Evolutionary conservation across 2,797 vertebrate genomes (phyloP).

Genomic region (Gymnoscopelus microlampas): DNA sequence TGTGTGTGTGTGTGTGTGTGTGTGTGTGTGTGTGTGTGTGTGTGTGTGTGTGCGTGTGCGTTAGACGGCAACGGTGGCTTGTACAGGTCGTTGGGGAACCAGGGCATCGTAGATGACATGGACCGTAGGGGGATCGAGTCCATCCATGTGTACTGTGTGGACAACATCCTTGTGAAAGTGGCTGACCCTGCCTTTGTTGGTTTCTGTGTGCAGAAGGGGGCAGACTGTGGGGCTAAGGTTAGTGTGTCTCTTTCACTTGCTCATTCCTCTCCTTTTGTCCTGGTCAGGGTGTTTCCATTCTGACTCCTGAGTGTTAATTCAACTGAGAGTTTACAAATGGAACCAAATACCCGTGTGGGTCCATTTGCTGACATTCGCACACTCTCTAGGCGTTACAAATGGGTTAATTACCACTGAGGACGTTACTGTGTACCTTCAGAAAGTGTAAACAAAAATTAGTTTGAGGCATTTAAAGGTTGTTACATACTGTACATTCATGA

Average conservation of each 20-base stretch:
- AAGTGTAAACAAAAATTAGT: too few relatives aligned
- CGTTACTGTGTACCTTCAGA: too few relatives aligned
- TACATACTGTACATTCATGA: too few relatives aligned
- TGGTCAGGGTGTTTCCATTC: too few relatives aligned
- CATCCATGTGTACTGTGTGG: slow-evolving; percentile 96
- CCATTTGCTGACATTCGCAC: too few relatives aligned
- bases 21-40: slow-evolving; percentile 36
- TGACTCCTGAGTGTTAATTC: too few relatives aligned
- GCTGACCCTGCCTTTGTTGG: slow-evolving; percentile 95
- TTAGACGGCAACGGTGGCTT: slow-evolving; percentile 96
- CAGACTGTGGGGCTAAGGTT: slow-evolving; percentile 97
- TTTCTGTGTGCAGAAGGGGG: slow-evolving; percentile 92
- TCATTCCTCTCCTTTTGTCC: not conserved
- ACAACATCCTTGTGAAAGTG: slow-evolving; percentile 97
- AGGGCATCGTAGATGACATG: slow-evolving; percentile 90
- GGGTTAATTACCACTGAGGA: too few relatives aligned
- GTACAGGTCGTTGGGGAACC: slow-evolving; percentile 89
- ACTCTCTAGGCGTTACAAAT: too few relatives aligned
- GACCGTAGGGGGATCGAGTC: slow-evolving; percentile 84
- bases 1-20: not conserved
- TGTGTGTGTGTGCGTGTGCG: slow-evolving; percentile 22
- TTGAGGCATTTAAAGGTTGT: too few relatives aligned
- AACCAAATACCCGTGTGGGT: not conserved
- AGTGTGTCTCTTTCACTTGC: slow-evolving; percentile 14
- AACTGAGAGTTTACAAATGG: too few relatives aligned